phyloP scores from a whole-genome alignment of 92 coral and sea anemone species.

The Actinernus sp. region DNA sequence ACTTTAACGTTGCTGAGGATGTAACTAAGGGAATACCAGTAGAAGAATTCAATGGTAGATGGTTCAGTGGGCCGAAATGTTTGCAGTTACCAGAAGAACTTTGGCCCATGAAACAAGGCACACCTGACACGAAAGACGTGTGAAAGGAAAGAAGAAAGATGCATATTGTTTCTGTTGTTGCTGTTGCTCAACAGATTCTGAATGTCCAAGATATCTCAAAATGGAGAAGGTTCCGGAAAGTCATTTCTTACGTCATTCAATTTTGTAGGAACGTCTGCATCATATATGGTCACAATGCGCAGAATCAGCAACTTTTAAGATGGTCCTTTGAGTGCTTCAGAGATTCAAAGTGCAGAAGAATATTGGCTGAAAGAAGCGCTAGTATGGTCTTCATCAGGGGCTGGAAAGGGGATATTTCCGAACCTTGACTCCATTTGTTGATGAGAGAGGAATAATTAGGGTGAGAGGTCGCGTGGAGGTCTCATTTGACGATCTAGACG shows the following conservation, averaged over 20 bases:
- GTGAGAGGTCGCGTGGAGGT: conserved; percentile 44
- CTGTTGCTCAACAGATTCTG: conserved; percentile 16
- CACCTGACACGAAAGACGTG: conserved; percentile 48
- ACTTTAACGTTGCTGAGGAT: conserved; percentile 61
- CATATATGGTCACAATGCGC: not conserved
- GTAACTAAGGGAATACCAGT: conserved; percentile 61
- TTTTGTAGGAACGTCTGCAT: conserved; percentile 12
- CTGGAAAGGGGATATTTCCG: conserved; percentile 25
- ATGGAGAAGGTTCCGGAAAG: conserved; percentile 19
- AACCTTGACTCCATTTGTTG: conserved; percentile 17
- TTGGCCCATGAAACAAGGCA: conserved; percentile 55
- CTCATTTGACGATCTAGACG: conserved; percentile 31
- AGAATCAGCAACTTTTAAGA: not conserved
- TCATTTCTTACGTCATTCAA: conserved; percentile 7
- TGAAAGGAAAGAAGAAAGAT: conserved; percentile 66
- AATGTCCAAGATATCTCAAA: conserved; percentile 2
- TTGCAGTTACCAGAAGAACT: conserved; percentile 36
- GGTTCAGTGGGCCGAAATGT: conserved; percentile 62
- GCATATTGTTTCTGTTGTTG: conserved; percentile 21
- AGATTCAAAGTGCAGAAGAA: conserved; percentile 10
- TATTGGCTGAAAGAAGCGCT: conserved; percentile 29
- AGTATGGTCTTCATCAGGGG: conserved; percentile 17
- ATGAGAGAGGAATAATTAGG: conserved; percentile 19
- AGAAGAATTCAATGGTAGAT: conserved; percentile 61
- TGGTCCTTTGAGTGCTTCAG: conserved; percentile 31